Percentiles rank a stretch among this genome's conserved stretches.
Conservation (phyloP, 2,888 invertebrate species). For the Plagiodera versicolora region DNA sequence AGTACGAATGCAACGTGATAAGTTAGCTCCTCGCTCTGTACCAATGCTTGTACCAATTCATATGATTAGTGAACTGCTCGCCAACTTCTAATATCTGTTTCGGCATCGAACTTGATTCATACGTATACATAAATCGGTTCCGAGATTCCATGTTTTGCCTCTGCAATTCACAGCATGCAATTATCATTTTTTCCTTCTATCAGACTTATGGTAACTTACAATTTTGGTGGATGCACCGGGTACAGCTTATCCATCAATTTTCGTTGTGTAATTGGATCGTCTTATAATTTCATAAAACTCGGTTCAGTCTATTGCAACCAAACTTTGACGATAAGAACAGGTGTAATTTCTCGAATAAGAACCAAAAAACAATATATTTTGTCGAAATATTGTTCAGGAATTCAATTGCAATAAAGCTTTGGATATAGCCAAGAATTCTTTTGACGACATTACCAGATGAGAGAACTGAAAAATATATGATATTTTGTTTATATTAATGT, state of each 20-base stretch:
- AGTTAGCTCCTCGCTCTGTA: slow-evolving; percentile 38
- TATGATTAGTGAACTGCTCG: slow-evolving; percentile 31
- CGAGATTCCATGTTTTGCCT: background rate
- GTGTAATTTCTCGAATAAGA: no score
- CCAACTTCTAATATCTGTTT: slow-evolving; percentile 13
- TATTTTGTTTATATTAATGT: no score
- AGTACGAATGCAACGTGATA: slow-evolving; percentile 44
- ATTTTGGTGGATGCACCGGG: background rate
- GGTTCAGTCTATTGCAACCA: no score
- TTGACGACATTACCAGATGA: no score
- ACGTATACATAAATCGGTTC: background rate
- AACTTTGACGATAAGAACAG: no score
- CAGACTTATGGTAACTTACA: background rate
- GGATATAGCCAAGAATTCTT: no score
- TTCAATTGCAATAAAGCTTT: no score
- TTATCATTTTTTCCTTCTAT: background rate
- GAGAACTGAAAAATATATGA: no score
- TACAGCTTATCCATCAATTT: background rate
- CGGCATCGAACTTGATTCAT: background rate
- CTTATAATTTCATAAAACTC: no score
- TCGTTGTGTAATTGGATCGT: no score
- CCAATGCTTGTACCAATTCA: slow-evolving; percentile 28
- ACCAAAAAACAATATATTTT: no score
- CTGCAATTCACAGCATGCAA: background rate
- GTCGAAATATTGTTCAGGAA: no score